phyloP scores from a whole-genome alignment of 2,888 invertebrate species.

The Trichacis sp. region DNA sequence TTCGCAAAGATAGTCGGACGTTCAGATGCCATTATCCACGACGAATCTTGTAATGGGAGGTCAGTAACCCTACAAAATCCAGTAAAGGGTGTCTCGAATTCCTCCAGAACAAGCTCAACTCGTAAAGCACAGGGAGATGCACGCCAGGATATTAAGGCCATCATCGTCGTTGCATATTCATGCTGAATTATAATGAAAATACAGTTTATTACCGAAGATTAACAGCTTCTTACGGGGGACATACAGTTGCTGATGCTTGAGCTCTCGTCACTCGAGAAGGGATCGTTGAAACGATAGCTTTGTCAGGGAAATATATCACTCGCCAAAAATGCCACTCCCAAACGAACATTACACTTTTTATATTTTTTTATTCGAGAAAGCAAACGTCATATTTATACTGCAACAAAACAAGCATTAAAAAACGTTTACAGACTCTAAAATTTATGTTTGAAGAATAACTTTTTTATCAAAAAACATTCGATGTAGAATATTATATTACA shows the following conservation, averaged over 20 bases:
- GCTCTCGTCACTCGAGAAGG: conserved; percentile 39
- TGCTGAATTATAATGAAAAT: conserved; percentile 70
- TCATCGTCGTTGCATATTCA: conserved; percentile 70
- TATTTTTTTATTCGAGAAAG: too few relatives aligned
- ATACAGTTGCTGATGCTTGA: conserved; percentile 55
- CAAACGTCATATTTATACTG: too few relatives aligned
- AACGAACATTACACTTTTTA: too few relatives aligned
- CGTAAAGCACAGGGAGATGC: conserved; percentile 69
- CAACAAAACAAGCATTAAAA: too few relatives aligned
- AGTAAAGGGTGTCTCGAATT: conserved; percentile 65
- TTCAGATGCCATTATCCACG: neutral
- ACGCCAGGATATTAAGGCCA: conserved; percentile 69
- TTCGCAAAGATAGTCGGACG: neutral
- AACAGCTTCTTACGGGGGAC: conserved; percentile 68
- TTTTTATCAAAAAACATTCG: too few relatives aligned
- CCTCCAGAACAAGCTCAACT: conserved; percentile 66
- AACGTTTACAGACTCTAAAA: too few relatives aligned
- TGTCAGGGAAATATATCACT: conserved; percentile 37
- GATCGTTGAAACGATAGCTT: conserved; percentile 42
- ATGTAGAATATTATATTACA: too few relatives aligned
- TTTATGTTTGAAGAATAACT: too few relatives aligned
- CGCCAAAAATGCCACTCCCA: too few relatives aligned
- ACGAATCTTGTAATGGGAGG: conserved; percentile 35
- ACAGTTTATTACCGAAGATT: conserved; percentile 70
- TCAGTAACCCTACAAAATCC: conserved; percentile 60